Conservation (phyloP, 1,140 invertebrate genomes). For the Zaprionus capensis region DNA sequence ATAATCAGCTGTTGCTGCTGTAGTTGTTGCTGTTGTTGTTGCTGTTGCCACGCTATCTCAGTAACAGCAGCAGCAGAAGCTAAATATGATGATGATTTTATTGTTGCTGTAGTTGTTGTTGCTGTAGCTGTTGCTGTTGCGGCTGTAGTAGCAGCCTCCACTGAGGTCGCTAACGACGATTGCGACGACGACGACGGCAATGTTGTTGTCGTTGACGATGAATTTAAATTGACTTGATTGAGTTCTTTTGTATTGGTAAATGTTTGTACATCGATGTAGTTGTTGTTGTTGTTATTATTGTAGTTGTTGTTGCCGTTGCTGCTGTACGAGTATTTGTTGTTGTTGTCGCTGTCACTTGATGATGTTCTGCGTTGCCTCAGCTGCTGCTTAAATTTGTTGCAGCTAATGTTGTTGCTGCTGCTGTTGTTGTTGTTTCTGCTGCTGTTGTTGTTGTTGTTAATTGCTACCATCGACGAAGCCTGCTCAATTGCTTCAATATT, state of each 20-base stretch:
- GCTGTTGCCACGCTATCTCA: slow-evolving; percentile 44
- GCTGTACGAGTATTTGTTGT: slow-evolving; percentile 53
- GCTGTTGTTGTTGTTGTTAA: slow-evolving; percentile 54
- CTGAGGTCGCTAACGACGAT: slow-evolving; percentile 53
- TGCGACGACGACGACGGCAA: slow-evolving; percentile 7
- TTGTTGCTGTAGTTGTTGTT: slow-evolving; percentile 28
- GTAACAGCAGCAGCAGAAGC: slow-evolving; percentile 17
- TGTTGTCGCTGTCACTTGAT: slow-evolving; percentile 66
- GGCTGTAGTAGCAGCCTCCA: slow-evolving; percentile 46
- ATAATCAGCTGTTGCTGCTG: slow-evolving; percentile 42
- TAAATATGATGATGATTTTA: slow-evolving; percentile 19
- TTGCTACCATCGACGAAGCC: slow-evolving; percentile 56
- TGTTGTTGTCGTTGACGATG: slow-evolving; percentile 62
- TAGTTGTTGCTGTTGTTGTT: slow-evolving; percentile 33
- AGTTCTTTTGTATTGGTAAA: slow-evolving; percentile 80
- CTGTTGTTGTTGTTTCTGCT: slow-evolving; percentile 14
- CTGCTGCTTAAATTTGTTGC: slow-evolving; percentile 69
- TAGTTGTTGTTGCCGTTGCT: slow-evolving; percentile 27
- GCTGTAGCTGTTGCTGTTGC: slow-evolving; percentile 24
- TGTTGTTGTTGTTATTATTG: slow-evolving; percentile 6
- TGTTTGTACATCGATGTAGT: slow-evolving; percentile 72
- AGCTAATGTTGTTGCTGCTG: slow-evolving; percentile 23
- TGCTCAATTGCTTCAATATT: slow-evolving; percentile 71
- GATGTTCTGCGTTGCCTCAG: slow-evolving; percentile 60
- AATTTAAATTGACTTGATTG: slow-evolving; percentile 83